Percentiles rank a stretch among this genome's conserved stretches.
Conservation (phyloP, 92 coral and sea anemone species). For the Plumapathes pennacea region DNA sequence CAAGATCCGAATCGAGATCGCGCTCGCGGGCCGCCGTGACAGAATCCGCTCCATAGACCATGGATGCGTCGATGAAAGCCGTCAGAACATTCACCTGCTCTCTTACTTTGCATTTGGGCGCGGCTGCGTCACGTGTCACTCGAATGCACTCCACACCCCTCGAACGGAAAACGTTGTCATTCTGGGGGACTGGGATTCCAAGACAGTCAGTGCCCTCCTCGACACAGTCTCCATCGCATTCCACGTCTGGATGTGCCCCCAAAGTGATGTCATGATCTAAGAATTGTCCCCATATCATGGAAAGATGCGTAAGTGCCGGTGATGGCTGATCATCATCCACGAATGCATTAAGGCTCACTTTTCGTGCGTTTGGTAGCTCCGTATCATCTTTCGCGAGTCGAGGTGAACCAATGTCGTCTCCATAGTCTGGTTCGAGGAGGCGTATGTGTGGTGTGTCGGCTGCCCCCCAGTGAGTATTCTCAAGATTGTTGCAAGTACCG, state of each 20-base stretch:
- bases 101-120: constrained; percentile 16
- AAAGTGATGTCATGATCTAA: constrained; percentile 69
- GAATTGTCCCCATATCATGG: constrained; percentile 74
- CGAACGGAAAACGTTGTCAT: constrained; percentile 8
- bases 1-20: constrained; percentile 16
- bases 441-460: constrained; percentile 33
- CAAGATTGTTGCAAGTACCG: constrained; percentile 66
- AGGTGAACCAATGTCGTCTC: constrained; percentile 38
- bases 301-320: constrained; percentile 38
- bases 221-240: too few relatives aligned
- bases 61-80: constrained; percentile 62
- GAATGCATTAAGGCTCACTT: constrained; percentile 10
- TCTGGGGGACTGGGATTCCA: constrained; percentile 32
- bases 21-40: constrained; percentile 19
- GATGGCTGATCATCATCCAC: constrained; percentile 13
- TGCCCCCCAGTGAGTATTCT: constrained; percentile 52
- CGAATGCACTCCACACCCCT: constrained; percentile 3
- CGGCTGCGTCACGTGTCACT: constrained; percentile 41
- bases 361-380: constrained; percentile 39
- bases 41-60: constrained; percentile 48
- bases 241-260: too few relatives aligned
- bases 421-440: constrained; percentile 41
- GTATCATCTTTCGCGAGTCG: constrained; percentile 22
- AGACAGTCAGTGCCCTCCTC: constrained; percentile 52
- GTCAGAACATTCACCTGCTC: constrained; percentile 44